Conservation (phyloP, 2,888 invertebrate species). For the Scrobipalpa atriplicella region DNA sequence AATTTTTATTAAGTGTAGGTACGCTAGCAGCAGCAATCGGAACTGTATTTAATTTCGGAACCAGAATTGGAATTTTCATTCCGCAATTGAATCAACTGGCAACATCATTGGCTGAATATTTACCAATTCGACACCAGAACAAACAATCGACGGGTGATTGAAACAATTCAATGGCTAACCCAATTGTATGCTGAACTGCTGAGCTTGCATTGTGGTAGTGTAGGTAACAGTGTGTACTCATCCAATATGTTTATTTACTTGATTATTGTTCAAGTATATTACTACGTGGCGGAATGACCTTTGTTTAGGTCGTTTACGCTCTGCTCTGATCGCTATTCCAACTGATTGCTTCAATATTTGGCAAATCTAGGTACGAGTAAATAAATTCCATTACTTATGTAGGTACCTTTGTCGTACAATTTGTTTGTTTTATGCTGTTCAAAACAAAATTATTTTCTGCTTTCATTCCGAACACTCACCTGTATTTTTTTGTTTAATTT, state of each 20-base stretch:
- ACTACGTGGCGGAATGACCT: no score
- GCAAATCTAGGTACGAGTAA: no score
- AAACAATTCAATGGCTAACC: neutral
- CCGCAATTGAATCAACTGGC: neutral
- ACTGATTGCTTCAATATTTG: no score
- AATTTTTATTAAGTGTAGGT: no score
- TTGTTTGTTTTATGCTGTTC: no score
- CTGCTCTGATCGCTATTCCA: no score
- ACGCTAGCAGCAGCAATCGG: no score
- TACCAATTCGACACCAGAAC: neutral
- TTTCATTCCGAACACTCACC: neutral
- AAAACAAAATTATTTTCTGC: neutral
- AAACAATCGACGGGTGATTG: conserved; percentile 3
- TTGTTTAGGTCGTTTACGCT: no score
- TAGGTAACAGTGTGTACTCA: neutral
- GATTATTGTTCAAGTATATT: neutral
- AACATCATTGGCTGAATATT: neutral
- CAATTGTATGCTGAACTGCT: conserved; percentile 2
- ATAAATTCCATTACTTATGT: no score
- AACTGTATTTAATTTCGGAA: neutral
- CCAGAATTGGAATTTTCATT: neutral
- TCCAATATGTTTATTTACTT: neutral
- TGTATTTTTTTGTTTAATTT: neutral
- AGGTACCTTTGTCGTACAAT: no score
- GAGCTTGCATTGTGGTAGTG: neutral